Evolutionary conservation across 2,113 vertebrate genomes (phyloP), one percentile per base, ranked within the genome.

Genomic region (Tetrax tetrax): DNA sequence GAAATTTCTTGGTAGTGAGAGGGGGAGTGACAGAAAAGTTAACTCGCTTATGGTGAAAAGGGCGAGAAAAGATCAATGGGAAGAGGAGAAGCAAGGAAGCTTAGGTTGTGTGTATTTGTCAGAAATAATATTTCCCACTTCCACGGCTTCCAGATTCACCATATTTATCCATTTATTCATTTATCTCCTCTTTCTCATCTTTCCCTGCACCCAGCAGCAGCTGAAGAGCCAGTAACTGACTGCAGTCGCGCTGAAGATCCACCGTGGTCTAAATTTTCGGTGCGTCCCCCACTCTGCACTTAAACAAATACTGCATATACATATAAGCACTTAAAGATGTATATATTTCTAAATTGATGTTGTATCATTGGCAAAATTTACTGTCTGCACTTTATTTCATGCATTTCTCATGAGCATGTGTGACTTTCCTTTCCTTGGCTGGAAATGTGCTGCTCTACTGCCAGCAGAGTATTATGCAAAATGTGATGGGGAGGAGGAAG

Each of bases 201-300:
- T 95, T 78, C 45, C 33, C 37, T 61, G 37, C 35, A 47, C 9
- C 10, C n/a, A 41, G 27, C 15, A 50, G 41, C 63, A 51, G 29
- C 37, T 69, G 53, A 80, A 59, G n/a, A 75, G 38, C 35, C 57
- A 43, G 65, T 23, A 25, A 17, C 57, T 57, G 41, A 59, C 28
- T 15, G 27, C 54, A 45, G 27, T 27, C 1, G 0, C 19, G 50
- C 33, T 38, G 84, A 38, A 69, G 31, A n/a, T 82, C 37, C 70
- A 23, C 75, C 3, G 1, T 56, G 35, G 35, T 76, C 2, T 7
- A 63, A 54, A 75, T 45, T 53, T 31, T 43, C 0, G 0, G 4
- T 10, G 29, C n/a, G 14, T 23, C 41, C 35, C 27, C 27, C 24
- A n/a, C 10, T 72, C 35, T 48, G 37, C 61, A 28, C 25, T 75